Conservation (phyloP, 2,113 vertebrate genomes). For the Montifringilla adamsi region DNA sequence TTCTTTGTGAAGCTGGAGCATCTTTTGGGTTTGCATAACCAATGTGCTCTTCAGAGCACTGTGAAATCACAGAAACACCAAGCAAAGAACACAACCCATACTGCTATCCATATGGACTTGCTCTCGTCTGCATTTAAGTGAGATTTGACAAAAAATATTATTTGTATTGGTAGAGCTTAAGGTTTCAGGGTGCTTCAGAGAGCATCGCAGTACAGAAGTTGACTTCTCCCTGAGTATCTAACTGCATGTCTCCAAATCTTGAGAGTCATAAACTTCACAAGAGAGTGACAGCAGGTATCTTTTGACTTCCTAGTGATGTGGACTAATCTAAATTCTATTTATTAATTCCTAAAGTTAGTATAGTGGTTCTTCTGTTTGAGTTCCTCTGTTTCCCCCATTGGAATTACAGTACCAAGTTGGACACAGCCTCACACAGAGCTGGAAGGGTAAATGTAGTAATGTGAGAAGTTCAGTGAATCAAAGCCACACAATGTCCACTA, state of each 20-base stretch:
- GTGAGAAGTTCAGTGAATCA: not conserved
- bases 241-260: not conserved
- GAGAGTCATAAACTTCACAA: not conserved
- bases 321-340: not conserved
- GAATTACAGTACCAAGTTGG: not conserved
- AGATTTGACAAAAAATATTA: not conserved
- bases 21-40: not conserved
- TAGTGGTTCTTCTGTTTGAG: not conserved
- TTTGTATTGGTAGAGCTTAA: not conserved
- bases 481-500: not conserved
- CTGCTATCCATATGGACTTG: not conserved
- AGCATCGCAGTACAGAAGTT: not conserved
- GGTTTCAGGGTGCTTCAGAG: not conserved
- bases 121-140: not conserved
- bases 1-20: not conserved
- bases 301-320: not conserved
- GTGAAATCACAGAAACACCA: not conserved
- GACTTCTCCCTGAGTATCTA: not conserved
- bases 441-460: not conserved
- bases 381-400: not conserved
- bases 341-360: not conserved
- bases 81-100: not conserved
- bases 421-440: not conserved
- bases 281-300: not conserved
- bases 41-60: not conserved